Base-by-base conservation (phyloP, 2,888 invertebrate species). In the Habrosyne pyritoides region DNA sequence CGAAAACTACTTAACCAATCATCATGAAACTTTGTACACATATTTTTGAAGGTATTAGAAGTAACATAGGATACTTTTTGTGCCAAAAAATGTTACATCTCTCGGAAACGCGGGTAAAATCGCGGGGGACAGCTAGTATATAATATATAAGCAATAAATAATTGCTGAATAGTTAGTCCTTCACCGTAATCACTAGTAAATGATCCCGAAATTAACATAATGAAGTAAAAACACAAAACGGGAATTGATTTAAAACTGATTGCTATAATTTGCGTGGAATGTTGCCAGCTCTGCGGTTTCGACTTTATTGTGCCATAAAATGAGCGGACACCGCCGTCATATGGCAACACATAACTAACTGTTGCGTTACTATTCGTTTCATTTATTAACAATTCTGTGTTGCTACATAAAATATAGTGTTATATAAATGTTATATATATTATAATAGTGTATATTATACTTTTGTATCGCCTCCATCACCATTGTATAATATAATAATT, bases 261-360 rank as follows among this genome's bases (percentile, higher is more conserved):
- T 28, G 50, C 14, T 26, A 21, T 50, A 28, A 50, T 50, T 50
- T 21, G 50, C 21, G 18, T 28, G 18, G 28, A 42, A 18, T 42
- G 50, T 50, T 50, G 50, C 49, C 49, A 49, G 36, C 46, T 36
- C 36, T 53, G 56, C 21, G 56, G 56, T 46, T n/a, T 30, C 4
- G 24, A 30, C 22, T 46, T 56, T 46, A 53, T 49, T 53, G 46
- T 18, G 30, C 46, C 14, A 22, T 56, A 53, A 53, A 50, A 53
- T 50, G 53, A 56, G 48, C 14, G 8, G 14, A 49, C n/a, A 26
- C n/a, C 26, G 24, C 24, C 26, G 22, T 48, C 14, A 22, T 49
- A 49, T 47, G 47, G 22, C 22, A 47, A 47, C 47, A 47, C 42
- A 42, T 42, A 18, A 42, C 42, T 42, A 42, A 18, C 42, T 42